phyloP scores from a whole-genome alignment of 2,113 vertebrate species.

The Hemicordylus capensis region DNA sequence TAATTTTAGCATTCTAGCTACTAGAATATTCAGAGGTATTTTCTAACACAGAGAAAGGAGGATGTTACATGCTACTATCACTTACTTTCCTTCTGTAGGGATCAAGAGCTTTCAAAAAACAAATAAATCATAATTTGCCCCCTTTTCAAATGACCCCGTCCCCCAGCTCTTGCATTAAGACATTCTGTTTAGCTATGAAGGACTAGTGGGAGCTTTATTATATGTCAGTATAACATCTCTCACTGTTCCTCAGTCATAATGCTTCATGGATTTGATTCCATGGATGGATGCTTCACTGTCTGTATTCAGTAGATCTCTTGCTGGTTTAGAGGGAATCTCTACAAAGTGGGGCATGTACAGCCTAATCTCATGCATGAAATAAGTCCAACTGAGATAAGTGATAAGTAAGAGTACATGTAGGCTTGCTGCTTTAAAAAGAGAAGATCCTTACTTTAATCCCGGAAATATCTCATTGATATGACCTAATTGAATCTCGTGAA shows the following conservation, averaged over 20 bases:
- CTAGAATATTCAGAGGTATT: not conserved
- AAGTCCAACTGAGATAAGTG: not conserved
- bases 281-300: not conserved
- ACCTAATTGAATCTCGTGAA: slow-evolving; percentile 15
- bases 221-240: not conserved
- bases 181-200: not conserved
- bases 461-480: not conserved
- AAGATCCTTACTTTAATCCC: not conserved
- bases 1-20: not conserved
- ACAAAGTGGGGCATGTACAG: too few species aligned
- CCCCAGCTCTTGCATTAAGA: not conserved
- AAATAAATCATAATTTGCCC: too few species aligned
- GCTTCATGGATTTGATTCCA: not conserved
- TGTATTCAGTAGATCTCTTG: not conserved
- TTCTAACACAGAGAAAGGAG: not conserved
- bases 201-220: not conserved
- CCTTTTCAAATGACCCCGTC: too few species aligned
- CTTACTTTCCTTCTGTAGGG: not conserved
- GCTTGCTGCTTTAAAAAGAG: slow-evolving; percentile 7
- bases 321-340: not conserved
- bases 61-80: not conserved
- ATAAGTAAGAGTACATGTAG: not conserved
- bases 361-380: too few species aligned
- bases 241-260: not conserved
- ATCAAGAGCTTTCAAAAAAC: not conserved